These are phyloP conservation scores for Prunella fulvescens DNA, from an alignment of 2,113 vertebrate species.

Conservation along the genomic window DNA sequence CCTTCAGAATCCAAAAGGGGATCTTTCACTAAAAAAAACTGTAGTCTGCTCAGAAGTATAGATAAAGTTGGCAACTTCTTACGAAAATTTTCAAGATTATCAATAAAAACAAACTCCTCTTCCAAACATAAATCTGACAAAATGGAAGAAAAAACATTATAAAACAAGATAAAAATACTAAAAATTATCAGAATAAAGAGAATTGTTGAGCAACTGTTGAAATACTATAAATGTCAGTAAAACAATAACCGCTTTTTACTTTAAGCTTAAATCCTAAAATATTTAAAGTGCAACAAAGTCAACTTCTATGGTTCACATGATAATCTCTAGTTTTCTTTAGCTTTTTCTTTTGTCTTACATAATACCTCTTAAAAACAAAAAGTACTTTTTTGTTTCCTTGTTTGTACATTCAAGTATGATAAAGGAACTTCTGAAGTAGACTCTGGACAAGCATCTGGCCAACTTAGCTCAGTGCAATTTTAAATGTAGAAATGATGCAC, in stretches of 20 bases:
- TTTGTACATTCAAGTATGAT: neutral
- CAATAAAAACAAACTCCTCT: constrained; percentile 64
- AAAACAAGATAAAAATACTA: neutral
- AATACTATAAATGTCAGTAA: neutral
- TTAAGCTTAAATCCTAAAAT: neutral
- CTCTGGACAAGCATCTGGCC: neutral
- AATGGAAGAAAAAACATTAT: constrained; percentile 5
- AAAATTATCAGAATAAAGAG: neutral
- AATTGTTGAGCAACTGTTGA: neutral
- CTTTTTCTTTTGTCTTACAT: neutral
- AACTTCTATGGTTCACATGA: neutral
- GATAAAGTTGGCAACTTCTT: constrained; percentile 36
- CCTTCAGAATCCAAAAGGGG: constrained; percentile 61
- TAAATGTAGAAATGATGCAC: neutral
- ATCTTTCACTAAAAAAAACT: constrained; percentile 55
- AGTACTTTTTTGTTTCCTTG: neutral
- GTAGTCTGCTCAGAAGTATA: constrained; percentile 55
- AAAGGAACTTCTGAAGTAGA: neutral
- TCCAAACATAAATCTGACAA: constrained; percentile 67
- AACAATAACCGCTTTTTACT: neutral
- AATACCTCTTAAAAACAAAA: neutral
- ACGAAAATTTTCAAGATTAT: constrained; percentile 25
- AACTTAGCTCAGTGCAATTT: neutral
- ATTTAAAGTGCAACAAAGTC: accelerated
- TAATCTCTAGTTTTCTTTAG: neutral